Conservation (phyloP, 2,113 vertebrate genomes). For the Athene noctua region DNA sequence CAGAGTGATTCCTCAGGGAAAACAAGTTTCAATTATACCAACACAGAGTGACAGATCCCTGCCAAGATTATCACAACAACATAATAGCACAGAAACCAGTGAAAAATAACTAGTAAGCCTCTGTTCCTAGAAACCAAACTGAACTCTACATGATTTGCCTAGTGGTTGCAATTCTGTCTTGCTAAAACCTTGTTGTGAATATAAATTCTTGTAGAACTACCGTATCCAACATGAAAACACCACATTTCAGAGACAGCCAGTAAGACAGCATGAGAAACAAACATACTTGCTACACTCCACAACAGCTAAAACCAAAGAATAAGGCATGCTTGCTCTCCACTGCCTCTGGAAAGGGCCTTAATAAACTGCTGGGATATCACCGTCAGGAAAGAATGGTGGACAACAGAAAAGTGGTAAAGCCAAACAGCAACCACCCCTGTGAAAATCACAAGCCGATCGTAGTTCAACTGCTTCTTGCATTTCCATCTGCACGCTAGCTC, state of each 20-base stretch:
- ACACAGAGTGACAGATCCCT: conserved; percentile 62
- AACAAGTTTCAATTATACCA: conserved; percentile 70
- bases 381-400: not conserved
- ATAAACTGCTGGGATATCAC: not conserved
- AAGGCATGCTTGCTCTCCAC: not conserved
- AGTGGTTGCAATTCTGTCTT: not conserved
- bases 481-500: not conserved
- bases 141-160: not conserved
- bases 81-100: conserved; percentile 53
- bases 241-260: not conserved
- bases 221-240: not conserved
- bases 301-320: not conserved
- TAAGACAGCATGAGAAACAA: not conserved
- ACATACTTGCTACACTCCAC: not conserved
- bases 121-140: conserved; percentile 17
- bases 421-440: not conserved
- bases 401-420: not conserved
- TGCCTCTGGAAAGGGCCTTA: not conserved
- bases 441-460: not conserved
- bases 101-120: conserved; percentile 55
- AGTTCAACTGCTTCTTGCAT: not conserved
- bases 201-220: not conserved
- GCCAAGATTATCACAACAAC: conserved; percentile 68
- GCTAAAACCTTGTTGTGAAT: not conserved
- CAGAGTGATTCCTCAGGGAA: conserved; percentile 65